Conservation (phyloP, 2,797 vertebrate genomes). For the Poeciliopsis presidionis region DNA sequence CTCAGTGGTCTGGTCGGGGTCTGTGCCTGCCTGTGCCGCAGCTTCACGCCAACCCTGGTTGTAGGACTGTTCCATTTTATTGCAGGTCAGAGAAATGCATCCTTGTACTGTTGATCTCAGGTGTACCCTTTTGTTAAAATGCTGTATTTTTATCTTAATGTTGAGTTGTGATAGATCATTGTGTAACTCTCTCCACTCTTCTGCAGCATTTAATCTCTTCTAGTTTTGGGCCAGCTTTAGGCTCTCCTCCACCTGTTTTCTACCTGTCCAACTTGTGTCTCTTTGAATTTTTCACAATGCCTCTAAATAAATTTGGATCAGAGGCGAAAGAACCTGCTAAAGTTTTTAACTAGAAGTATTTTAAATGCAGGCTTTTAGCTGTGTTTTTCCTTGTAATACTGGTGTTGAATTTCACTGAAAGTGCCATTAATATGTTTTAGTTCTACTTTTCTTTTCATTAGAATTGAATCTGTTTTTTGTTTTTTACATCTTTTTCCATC, state of each 20-base stretch:
- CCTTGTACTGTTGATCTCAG: not conserved
- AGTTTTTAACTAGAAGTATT: too few relatives aligned
- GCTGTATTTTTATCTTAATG: not conserved
- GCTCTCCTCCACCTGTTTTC: not conserved
- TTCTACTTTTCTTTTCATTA: too few relatives aligned
- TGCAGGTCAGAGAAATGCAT: slow-evolving; percentile 82
- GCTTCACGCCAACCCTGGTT: slow-evolving; percentile 89
- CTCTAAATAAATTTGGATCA: too few relatives aligned
- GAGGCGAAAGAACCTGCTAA: too few relatives aligned
- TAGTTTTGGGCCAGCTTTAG: not conserved
- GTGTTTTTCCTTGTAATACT: too few relatives aligned
- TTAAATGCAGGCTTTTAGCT: too few relatives aligned
- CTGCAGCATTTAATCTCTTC: not conserved
- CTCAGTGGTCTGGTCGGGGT: slow-evolving; percentile 90
- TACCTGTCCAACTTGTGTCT: too few relatives aligned
- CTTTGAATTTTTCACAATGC: too few relatives aligned
- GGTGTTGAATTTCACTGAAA: too few relatives aligned
- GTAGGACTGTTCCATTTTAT: slow-evolving; percentile 92
- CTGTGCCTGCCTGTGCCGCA: slow-evolving; percentile 93
- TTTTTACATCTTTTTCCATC: too few relatives aligned
- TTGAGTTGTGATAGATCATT: not conserved
- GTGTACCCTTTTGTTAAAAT: not conserved
- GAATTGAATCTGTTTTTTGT: too few relatives aligned
- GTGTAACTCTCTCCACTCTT: not conserved
- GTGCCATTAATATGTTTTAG: too few relatives aligned